Evolutionary conservation across 2,797 vertebrate species (phyloP).

Genomic region (Poeciliopsis paucimaculata): DNA sequence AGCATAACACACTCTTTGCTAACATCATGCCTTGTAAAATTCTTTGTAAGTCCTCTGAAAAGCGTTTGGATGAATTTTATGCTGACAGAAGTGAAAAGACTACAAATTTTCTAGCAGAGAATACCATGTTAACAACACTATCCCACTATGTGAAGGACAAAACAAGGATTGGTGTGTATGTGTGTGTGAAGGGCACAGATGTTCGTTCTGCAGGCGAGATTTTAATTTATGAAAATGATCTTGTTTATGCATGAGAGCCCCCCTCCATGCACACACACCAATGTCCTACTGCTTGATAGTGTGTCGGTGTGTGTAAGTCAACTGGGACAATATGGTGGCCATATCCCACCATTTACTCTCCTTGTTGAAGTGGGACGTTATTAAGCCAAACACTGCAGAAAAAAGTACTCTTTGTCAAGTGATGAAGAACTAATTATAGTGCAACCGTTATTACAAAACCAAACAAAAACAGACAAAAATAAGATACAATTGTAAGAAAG

Average conservation of each 20-base stretch:
- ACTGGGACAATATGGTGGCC: constrained; percentile 70
- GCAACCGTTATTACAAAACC: background rate
- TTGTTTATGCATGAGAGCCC: constrained; percentile 91
- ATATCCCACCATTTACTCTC: constrained; percentile 64
- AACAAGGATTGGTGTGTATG: constrained; percentile 42
- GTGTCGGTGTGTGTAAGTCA: constrained; percentile 47
- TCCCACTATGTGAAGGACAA: constrained; percentile 53
- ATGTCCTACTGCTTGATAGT: constrained; percentile 10
- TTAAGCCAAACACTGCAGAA: constrained; percentile 24
- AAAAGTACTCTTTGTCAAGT: background rate
- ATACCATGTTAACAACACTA: constrained; percentile 56
- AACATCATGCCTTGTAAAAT: background rate
- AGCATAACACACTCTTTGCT: background rate
- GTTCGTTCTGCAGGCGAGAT: constrained; percentile 92
- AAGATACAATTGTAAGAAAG: background rate
- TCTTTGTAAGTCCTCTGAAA: background rate
- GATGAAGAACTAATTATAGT: background rate
- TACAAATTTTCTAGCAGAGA: constrained; percentile 40
- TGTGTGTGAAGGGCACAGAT: constrained; percentile 86
- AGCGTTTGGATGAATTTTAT: background rate
- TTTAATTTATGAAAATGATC: constrained; percentile 99
- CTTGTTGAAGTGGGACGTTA: constrained; percentile 43
- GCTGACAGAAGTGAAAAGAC: constrained; percentile 11
- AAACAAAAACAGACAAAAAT: background rate
- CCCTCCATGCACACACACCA: constrained; percentile 16